Conservation (phyloP, 2,113 vertebrate species). For the Isichthys henryi region DNA sequence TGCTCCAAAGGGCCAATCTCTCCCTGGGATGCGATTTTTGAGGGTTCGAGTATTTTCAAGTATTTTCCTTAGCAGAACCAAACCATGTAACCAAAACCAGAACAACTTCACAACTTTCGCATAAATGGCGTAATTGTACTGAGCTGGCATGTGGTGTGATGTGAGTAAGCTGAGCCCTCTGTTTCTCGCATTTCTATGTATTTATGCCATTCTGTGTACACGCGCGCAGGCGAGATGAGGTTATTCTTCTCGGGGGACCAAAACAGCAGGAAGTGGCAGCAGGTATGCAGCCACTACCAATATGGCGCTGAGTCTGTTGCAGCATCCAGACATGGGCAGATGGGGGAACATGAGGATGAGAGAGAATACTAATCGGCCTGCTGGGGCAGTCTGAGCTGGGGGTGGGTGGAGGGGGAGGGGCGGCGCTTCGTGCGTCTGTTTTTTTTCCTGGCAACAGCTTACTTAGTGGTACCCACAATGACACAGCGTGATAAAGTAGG, state of each 20-base stretch:
- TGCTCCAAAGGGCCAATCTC: not conserved
- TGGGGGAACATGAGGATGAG: slow-evolving; percentile 1
- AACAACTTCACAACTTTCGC: not conserved
- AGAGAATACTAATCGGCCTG: not conserved
- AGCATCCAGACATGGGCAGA: not conserved
- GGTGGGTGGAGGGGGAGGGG: not conserved
- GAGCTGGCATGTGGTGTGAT: not conserved
- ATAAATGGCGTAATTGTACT: not conserved
- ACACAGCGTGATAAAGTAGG: not conserved
- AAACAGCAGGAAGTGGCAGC: not conserved
- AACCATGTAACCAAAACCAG: not conserved
- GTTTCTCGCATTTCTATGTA: not conserved
- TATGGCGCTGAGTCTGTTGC: not conserved
- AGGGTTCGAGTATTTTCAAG: not conserved
- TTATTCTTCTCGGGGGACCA: not conserved
- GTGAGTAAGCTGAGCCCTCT: not conserved
- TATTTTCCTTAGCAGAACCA: not conserved
- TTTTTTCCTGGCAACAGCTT: not conserved
- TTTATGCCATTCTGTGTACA: not conserved
- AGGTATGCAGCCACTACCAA: not conserved
- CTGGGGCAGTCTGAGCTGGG: not conserved
- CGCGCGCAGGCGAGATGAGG: not conserved
- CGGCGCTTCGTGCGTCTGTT: not conserved
- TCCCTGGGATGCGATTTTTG: not conserved
- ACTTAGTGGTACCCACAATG: not conserved